Conservation (phyloP, 2,113 vertebrate species). For the human (Homo sapiens) region DNA sequence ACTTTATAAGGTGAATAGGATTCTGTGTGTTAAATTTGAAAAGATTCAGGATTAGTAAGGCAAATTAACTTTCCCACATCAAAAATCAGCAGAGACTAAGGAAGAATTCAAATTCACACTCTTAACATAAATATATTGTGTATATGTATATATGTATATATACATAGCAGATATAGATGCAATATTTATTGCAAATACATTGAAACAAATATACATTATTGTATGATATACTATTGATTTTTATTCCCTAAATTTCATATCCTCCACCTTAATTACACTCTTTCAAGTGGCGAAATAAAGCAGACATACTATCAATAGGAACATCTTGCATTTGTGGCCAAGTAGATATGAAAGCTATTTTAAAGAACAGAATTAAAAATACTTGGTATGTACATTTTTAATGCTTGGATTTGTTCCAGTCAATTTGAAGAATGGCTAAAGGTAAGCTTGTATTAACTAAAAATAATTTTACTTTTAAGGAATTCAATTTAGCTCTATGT, state of each 20-base stretch:
- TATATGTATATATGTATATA: too few relatives aligned
- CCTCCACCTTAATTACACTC: neutral
- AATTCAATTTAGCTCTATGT: neutral
- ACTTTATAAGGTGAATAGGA: neutral
- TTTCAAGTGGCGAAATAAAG: neutral
- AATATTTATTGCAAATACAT: neutral
- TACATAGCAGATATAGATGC: neutral
- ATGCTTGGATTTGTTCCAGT: neutral
- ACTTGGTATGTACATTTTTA: neutral
- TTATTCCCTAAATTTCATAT: neutral
- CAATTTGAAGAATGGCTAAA: neutral
- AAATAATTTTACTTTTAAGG: slow-evolving; percentile 6
- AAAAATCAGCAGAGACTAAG: neutral
- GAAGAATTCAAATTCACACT: neutral
- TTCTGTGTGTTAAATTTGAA: neutral
- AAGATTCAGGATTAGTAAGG: neutral
- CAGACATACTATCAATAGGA: slow-evolving; percentile 16
- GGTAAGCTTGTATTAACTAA: neutral
- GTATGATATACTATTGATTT: neutral
- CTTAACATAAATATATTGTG: neutral
- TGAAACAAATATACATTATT: neutral
- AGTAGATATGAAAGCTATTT: neutral
- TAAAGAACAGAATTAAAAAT: slow-evolving; percentile 32
- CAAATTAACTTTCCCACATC: neutral
- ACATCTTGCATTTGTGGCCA: neutral